Evolutionary conservation across 2,113 vertebrate genomes (phyloP), one percentile per base, ranked within the genome.

Genomic region (Aepyceros melampus): DNA sequence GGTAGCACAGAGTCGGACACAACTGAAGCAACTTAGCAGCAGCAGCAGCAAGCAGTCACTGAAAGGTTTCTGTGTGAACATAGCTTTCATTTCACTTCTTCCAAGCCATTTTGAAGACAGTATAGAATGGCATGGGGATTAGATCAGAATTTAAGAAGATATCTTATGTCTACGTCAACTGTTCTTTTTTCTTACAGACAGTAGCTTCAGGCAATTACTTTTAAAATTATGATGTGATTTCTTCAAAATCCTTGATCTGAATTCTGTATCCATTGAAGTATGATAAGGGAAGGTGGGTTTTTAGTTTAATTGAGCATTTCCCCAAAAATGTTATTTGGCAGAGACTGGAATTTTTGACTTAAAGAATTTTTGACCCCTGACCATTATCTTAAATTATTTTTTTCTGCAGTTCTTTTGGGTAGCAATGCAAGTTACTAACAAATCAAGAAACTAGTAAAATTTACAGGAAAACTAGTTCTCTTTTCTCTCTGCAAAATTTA

Each of bases 91-190:
- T 93, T 92, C 82, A 87, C 51, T 89, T 87, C 29, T 19, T 74
- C 36, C 25, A 64, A 47, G 55, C 8, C 67, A 45, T 89, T 94
- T 84, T 86, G 60, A 97, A 96, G 53, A 79, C 56, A n/a, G 19
- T 36, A 16, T n/a, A 49, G 5, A 83, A 93, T 78, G 31, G 2
- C 56, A 33, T 33, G 7, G 5, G 56, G 9, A 9, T 60, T 87
- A 67, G 19, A 62, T 33, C 58, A 19, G 4, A 87, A 27, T 29
- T 81, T 53, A 67, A 47, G 40, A 94, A 92, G 40, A 60, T 87
- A 36, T 4, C 0, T 11, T 36, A 7, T 40, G 45, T 74, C 53
- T 60, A 86, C 2, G 11, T 93, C 53, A 7, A 45, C 27, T 64
- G 19, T 53, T 33, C n/a, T 55, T 45, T 40, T 76, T 71, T 95